Base-by-base conservation (phyloP, 2,888 invertebrate genomes). In the Drosophila fungiperda region DNA sequence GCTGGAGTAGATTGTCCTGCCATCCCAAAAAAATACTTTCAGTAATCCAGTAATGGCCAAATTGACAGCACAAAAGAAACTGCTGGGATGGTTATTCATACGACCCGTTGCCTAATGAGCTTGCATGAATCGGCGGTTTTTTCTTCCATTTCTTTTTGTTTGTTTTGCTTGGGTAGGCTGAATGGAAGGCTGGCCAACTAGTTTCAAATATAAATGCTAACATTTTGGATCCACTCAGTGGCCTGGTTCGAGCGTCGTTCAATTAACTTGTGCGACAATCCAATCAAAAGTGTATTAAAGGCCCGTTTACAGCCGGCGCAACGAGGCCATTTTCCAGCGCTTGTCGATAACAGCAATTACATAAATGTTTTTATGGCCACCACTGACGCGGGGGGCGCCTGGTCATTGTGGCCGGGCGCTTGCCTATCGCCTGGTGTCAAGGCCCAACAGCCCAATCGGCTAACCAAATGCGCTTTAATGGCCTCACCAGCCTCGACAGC, bases 301-400 rank as follows among this genome's bases (percentile, higher is more conserved):
- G 72, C 62, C 73, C 81, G 87, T 75, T 86, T 73, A 78, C 76
- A 76, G 67, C 53, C 65, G 66, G 71, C 68, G 52, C 84, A 73
- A 74, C 85, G 73, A 68, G 77, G 57, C 87, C 73, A 83, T 85
- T 84, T 83, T 73, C 60, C 78, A 77, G 26, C 82, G 80, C 76
- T 83, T 85, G 83, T 83, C 91, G 89, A 90, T 91, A 90, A 87
- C 84, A 90, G 89, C 87, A 84, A 91, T 89, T 89, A 91, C 84
- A 83, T 87, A 87, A 87, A 86, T 84, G 83, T 85, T 89, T 90
- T 89, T 83, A 83, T 84, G 74, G 77, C 52, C 53, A 11, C 62
- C 50, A 45, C 20, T 42, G 20, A n/a, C 17, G 36, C 20, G 26
- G 6, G 6, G 26, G 6, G 68, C 49, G 49, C 48, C 58, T 68